Percentiles rank a stretch among this genome's conserved stretches.
phyloP scores from a whole-genome alignment of 1,140 invertebrate genomes.

The Charaxes varanes region DNA sequence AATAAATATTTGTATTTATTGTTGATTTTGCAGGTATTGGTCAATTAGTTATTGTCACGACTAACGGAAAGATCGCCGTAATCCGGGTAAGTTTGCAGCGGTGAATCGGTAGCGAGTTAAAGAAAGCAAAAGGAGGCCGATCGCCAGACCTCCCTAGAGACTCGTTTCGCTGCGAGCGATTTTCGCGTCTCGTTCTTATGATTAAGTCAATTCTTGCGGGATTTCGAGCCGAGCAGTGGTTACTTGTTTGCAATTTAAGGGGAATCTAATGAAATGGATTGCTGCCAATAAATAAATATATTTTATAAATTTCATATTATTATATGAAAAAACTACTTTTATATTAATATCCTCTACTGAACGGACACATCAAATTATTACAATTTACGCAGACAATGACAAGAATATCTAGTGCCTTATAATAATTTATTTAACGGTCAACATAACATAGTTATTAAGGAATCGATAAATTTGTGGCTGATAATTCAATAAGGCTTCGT shows the following conservation, averaged over 20 bases:
- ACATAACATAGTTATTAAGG: too few relatives aligned
- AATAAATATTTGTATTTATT: too few relatives aligned
- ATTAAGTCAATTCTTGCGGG: slow-evolving; percentile 63
- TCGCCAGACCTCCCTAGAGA: slow-evolving; percentile 44
- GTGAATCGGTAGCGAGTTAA: slow-evolving; percentile 31
- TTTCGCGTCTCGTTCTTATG: slow-evolving; percentile 66
- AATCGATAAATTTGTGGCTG: too few relatives aligned
- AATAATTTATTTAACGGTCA: too few relatives aligned
- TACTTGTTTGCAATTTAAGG: slow-evolving; percentile 33
- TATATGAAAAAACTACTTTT: too few relatives aligned
- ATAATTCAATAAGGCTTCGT: too few relatives aligned
- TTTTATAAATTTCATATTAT: too few relatives aligned
- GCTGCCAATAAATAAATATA: slow-evolving; percentile 30
- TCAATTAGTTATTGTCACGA: not conserved
- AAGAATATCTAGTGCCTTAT: too few relatives aligned
- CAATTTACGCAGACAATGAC: too few relatives aligned
- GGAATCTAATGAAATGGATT: slow-evolving; percentile 31
- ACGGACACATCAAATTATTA: too few relatives aligned
- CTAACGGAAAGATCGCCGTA: slow-evolving; percentile 40
- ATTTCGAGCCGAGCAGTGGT: slow-evolving; percentile 28
- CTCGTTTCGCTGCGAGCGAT: slow-evolving; percentile 60
- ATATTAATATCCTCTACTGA: too few relatives aligned
- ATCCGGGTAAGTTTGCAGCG: slow-evolving; percentile 38
- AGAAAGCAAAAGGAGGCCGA: slow-evolving; percentile 41
- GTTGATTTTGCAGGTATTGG: too few relatives aligned